Evolutionary conservation across 92 coral and sea anemone species (phyloP).

Genomic region (Phenganax subtilis): DNA sequence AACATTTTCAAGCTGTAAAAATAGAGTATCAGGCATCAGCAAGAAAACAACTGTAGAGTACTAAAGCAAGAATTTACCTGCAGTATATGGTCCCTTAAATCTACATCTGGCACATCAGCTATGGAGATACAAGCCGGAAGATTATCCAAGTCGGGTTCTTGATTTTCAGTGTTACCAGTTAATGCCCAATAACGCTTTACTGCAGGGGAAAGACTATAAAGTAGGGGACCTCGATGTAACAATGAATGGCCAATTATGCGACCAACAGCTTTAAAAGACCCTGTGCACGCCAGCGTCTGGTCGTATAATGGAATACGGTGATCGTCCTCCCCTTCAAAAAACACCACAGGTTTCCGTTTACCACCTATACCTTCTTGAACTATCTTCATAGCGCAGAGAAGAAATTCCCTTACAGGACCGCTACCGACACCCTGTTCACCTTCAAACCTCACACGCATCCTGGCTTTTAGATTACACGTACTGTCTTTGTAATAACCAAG

Average conservation of each 20-base stretch:
- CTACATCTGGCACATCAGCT: not conserved
- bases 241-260: constrained; percentile 23
- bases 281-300: constrained; percentile 5
- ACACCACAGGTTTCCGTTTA: not conserved
- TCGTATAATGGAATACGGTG: not conserved
- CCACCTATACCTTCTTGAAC: not conserved
- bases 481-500: constrained; percentile 3
- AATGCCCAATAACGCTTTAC: constrained; percentile 1
- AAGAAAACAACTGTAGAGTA: not conserved
- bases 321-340: not conserved
- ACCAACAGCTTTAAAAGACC: not conserved
- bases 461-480: not conserved
- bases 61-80: not conserved
- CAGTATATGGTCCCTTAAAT: not conserved
- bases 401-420: constrained; percentile 10
- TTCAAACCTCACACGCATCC: constrained; percentile 14
- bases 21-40: not conserved
- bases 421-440: constrained; percentile 24
- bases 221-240: constrained; percentile 2
- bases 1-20: constrained; percentile 5
- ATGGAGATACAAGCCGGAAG: not conserved
- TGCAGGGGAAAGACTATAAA: constrained; percentile 7
- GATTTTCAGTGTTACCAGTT: not conserved
- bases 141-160: not conserved
- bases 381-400: not conserved